Percentiles rank a stretch among this genome's conserved stretches.
phyloP scores from a whole-genome alignment of 2,888 invertebrate species.

The Lepidocyrtoides sp. region DNA sequence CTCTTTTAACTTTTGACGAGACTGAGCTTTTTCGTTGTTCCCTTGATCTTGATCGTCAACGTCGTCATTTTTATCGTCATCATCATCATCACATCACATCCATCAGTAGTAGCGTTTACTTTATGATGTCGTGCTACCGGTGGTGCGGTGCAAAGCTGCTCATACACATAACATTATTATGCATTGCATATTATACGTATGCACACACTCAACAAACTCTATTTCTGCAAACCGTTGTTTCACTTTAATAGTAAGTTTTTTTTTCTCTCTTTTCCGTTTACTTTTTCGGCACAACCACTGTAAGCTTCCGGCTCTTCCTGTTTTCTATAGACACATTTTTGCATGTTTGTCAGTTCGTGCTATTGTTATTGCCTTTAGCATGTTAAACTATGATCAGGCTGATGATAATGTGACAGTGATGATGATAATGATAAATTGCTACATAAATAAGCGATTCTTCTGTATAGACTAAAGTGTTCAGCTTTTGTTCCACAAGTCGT shows the following conservation, averaged over 20 bases:
- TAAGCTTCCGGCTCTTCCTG: slow-evolving; percentile 45
- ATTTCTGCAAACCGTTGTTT: slow-evolving; percentile 12
- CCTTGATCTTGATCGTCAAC: slow-evolving; percentile 68
- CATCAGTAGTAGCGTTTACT: neutral
- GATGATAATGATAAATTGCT: slow-evolving; percentile 52
- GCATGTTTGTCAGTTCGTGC: slow-evolving; percentile 35
- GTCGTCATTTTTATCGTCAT: neutral
- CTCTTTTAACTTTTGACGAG: slow-evolving; percentile 5
- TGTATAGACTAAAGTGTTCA: neutral
- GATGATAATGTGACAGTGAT: slow-evolving; percentile 15
- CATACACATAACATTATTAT: too few species aligned
- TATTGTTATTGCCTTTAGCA: neutral
- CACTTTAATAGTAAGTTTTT: neutral
- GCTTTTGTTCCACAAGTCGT: neutral
- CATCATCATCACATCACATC: slow-evolving; percentile 15
- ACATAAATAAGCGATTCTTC: slow-evolving; percentile 39
- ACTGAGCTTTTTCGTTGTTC: slow-evolving; percentile 5
- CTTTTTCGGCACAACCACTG: slow-evolving; percentile 8
- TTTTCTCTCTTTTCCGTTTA: slow-evolving; percentile 40
- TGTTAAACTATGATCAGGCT: slow-evolving; percentile 11
- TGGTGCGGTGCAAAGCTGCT: too few species aligned
- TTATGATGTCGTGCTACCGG: slow-evolving; percentile 37
- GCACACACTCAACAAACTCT: too few species aligned
- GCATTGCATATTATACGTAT: too few species aligned
- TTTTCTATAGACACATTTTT: slow-evolving; percentile 34